Evolutionary conservation across 2,888 invertebrate species (phyloP), one percentile per base, ranked within the genome.

Genomic region (Epinotia nisella): DNA sequence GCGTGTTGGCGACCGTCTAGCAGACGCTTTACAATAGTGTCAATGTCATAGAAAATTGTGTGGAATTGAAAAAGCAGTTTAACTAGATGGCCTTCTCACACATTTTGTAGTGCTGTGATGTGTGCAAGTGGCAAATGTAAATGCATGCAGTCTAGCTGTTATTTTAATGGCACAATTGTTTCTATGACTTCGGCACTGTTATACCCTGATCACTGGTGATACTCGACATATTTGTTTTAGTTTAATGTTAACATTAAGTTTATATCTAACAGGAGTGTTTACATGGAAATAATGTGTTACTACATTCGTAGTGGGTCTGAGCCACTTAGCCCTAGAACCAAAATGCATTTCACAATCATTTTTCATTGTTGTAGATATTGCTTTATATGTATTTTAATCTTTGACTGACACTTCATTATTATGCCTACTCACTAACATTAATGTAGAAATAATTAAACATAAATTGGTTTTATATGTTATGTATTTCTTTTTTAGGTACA

Each of bases 401-500:
- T 75, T 77, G 74, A 80, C 76, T 77, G 73, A 75, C 79, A 76
- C 78, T 79, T 79, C 80, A 72, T 71, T 78, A 80, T 78, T 55
- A 64, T 55, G 49, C 74, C 64, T 74, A 73, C 55, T 71, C 69
- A 68, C 71, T 72, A 64, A 69, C 71, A 69, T 62, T 72, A 56
- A 67, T 67, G 39, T 64, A 60, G 17, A 61, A 21, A 67, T 58
- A 55, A 75, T 77, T 78, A 77, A 76, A 75, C 75, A 77, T 79
- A 74, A 78, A 77, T 76, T 81, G 78, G 80, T 83, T 79, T 85
- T 79, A 76, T 75, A 79, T 78, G 74, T 74, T 76, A 78, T 81
- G 79, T 80, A 81, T 83, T 81, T 86, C 45, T 83, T 77, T 80
- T 89, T 87, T 87, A 87, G 84, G 85, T 87, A 85, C 85, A 85